Conservation (phyloP, 2,797 vertebrate genomes). For the Pseudomugil tenellus region DNA sequence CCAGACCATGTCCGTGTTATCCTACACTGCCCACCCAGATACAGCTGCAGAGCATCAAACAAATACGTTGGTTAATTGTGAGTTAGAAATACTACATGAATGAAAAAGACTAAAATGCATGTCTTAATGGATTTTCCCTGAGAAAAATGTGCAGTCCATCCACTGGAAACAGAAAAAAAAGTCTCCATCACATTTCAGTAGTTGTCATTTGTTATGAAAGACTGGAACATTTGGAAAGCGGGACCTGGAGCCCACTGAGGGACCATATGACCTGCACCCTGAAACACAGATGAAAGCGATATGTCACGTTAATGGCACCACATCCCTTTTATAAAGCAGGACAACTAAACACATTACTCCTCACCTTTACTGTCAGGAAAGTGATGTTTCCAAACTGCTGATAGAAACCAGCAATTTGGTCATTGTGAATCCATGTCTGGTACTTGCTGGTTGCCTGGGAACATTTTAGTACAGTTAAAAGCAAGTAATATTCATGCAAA, state of each 20-base stretch:
- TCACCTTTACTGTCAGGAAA: constrained; percentile 84
- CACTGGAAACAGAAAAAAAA: constrained; percentile 8
- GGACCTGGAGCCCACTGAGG: constrained; percentile 86
- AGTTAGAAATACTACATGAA: background rate
- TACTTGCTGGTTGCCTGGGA: constrained; percentile 74
- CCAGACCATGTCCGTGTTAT: no score
- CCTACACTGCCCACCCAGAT: no score
- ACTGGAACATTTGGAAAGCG: constrained; percentile 82
- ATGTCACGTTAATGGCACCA: background rate
- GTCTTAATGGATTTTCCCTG: constrained; percentile 50
- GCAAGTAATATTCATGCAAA: no score
- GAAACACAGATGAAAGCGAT: constrained; percentile 23
- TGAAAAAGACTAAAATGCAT: constrained; percentile 21
- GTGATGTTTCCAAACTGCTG: constrained; percentile 82
- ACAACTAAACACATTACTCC: background rate
- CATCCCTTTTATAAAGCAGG: background rate
- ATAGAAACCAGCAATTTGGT: constrained; percentile 84
- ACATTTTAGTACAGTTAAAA: constrained; percentile 2
- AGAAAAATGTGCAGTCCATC: constrained; percentile 29
- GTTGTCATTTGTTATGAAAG: constrained; percentile 74
- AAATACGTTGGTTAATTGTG: background rate
- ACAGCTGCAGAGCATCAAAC: background rate
- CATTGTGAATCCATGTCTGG: constrained; percentile 70
- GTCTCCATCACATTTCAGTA: constrained; percentile 63
- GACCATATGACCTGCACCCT: constrained; percentile 88